Evolutionary conservation across 2,888 invertebrate genomes (phyloP).

Genomic region (Imbricaverruca yamaguchii): DNA sequence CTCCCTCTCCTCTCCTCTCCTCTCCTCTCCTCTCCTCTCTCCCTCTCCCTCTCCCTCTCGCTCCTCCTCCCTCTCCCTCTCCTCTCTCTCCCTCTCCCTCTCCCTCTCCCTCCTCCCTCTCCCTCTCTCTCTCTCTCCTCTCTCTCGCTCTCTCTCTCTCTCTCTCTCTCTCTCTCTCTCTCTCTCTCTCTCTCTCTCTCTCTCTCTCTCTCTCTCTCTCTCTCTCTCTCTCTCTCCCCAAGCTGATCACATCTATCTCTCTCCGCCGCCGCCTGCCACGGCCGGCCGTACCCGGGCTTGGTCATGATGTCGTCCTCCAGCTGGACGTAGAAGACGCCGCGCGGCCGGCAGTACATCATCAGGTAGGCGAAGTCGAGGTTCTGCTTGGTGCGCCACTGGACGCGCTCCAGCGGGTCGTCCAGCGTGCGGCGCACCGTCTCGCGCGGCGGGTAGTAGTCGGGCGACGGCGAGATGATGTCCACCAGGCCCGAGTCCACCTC

Average conservation of each 20-base stretch:
- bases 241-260: too few species aligned
- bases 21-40: neutral
- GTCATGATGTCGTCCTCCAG: conserved; percentile 90
- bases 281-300: conserved; percentile 47
- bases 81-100: too few species aligned
- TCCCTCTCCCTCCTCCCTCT: too few species aligned
- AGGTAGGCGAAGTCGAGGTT: conserved; percentile 88
- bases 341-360: conserved; percentile 85
- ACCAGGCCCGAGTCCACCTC: conserved; percentile 71
- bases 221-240: too few species aligned
- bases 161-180: too few species aligned
- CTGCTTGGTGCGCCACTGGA: conserved; percentile 82
- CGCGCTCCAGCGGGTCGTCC: conserved; percentile 43
- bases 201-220: too few species aligned
- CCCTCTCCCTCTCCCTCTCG: conserved; percentile 39
- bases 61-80: too few species aligned
- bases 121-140: too few species aligned
- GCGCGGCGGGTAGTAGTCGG: conserved; percentile 80
- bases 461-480: conserved; percentile 78
- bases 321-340: conserved; percentile 83
- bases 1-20: conserved; percentile 33
- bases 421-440: conserved; percentile 65
- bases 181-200: too few species aligned
- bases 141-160: too few species aligned
- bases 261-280: too few species aligned